Evolutionary conservation across 2,888 invertebrate species (phyloP).

Genomic region (Nasonia oneida): DNA sequence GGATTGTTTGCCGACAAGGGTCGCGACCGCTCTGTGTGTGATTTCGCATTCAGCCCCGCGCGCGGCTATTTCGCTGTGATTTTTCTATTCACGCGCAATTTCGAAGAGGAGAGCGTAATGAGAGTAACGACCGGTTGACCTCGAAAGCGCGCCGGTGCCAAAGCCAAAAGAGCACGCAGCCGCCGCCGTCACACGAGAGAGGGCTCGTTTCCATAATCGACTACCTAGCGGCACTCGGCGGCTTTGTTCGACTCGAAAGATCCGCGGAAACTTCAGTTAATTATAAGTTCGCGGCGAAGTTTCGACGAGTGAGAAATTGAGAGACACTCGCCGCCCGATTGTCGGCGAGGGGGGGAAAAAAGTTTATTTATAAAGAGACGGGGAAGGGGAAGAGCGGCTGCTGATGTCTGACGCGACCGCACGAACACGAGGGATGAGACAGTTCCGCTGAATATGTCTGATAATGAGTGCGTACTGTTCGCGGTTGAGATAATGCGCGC

Average conservation of each 20-base stretch:
- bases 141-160: not conserved
- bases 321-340: constrained; percentile 35
- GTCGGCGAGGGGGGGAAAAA: constrained; percentile 21
- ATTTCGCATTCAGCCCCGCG: not conserved
- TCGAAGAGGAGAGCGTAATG: not conserved
- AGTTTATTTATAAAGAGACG: constrained; percentile 43
- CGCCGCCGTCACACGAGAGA: not conserved
- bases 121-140: not conserved
- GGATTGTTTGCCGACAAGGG: not conserved
- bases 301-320: constrained; percentile 49
- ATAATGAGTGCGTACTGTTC: constrained; percentile 57
- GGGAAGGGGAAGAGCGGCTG: too few relatives aligned
- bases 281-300: constrained; percentile 54
- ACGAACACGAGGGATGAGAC: not conserved
- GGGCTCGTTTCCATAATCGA: constrained; percentile 13
- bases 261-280: constrained; percentile 48
- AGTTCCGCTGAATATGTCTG: constrained; percentile 33
- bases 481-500: constrained; percentile 36
- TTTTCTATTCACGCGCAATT: constrained; percentile 1
- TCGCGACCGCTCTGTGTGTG: not conserved
- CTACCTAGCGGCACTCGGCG: not conserved
- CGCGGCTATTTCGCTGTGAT: not conserved
- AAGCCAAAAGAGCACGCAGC: not conserved
- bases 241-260: constrained; percentile 21
- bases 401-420: too few relatives aligned